Conservation (phyloP, 1,140 invertebrate species). For the Lordiphosa collinella region DNA sequence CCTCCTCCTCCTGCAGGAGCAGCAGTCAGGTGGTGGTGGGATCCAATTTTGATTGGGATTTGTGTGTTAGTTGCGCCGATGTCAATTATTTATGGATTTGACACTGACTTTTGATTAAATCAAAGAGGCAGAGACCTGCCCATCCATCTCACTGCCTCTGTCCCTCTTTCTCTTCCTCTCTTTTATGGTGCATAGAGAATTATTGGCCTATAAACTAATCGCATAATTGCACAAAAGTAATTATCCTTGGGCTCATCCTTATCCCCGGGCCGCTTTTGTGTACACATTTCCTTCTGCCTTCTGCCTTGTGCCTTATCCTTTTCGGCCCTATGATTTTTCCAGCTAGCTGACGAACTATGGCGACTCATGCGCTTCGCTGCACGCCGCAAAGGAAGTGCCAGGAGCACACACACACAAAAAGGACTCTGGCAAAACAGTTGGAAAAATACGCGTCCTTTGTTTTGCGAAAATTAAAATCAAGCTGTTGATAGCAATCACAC, state of each 20-base stretch:
- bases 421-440: slow-evolving; percentile 5
- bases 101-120: slow-evolving; percentile 31
- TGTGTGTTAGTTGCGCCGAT: slow-evolving; percentile 4
- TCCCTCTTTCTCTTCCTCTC: too few relatives aligned
- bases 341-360: slow-evolving; percentile 68
- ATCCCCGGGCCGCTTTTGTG: slow-evolving; percentile 14
- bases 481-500: slow-evolving; percentile 76
- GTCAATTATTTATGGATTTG: slow-evolving; percentile 43
- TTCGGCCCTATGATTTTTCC: slow-evolving; percentile 62
- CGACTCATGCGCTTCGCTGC: slow-evolving; percentile 64
- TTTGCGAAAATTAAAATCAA: slow-evolving; percentile 69
- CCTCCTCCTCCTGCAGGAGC: neutral
- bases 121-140: neutral
- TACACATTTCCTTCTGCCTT: slow-evolving; percentile 18
- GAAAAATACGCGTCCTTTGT: slow-evolving; percentile 32
- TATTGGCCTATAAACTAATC: slow-evolving; percentile 78
- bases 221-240: slow-evolving; percentile 75
- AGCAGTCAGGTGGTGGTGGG: slow-evolving; percentile 39
- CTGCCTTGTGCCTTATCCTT: slow-evolving; percentile 29
- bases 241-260: slow-evolving; percentile 49
- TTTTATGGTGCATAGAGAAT: slow-evolving; percentile 30
- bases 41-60: slow-evolving; percentile 65
- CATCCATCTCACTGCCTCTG: too few relatives aligned
- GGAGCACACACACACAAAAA: slow-evolving; percentile 22
- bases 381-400: slow-evolving; percentile 53